A percentile compares a stretch with the other conserved stretches of the same genome.
phyloP scores from a whole-genome alignment of 1,140 invertebrate species.

The Diachasma alloeum region DNA sequence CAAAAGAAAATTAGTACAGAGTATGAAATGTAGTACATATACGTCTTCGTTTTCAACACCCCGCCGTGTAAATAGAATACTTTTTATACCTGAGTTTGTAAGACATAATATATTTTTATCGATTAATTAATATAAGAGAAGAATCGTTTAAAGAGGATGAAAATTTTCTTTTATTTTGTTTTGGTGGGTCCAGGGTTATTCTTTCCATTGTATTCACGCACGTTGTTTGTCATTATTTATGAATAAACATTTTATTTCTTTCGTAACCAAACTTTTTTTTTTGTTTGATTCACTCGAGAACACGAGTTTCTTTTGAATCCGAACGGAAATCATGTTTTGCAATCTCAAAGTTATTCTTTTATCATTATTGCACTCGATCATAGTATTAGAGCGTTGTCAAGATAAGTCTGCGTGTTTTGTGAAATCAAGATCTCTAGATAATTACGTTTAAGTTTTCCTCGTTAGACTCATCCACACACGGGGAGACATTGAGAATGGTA shows the following conservation, averaged over 20 bases:
- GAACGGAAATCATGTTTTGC: not conserved
- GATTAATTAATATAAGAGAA: not conserved
- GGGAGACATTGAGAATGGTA: slow-evolving; percentile 61
- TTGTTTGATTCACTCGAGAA: not conserved
- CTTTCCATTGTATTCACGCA: slow-evolving; percentile 40
- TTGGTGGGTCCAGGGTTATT: slow-evolving; percentile 39
- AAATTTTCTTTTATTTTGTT: slow-evolving; percentile 33
- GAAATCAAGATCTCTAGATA: slow-evolving; percentile 6
- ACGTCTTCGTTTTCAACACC: slow-evolving; percentile 6
- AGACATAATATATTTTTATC: slow-evolving; percentile 38
- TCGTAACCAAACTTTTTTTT: not conserved
- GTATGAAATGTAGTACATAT: slow-evolving; percentile 1
- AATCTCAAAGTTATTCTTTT: not conserved
- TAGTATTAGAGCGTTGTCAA: not conserved
- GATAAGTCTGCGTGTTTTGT: not conserved
- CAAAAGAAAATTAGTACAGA: not conserved
- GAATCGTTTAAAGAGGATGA: slow-evolving; percentile 3
- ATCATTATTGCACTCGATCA: not conserved
- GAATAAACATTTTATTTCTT: slow-evolving; percentile 41
- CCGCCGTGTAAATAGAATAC: slow-evolving; percentile 35
- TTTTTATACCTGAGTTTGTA: slow-evolving; percentile 42
- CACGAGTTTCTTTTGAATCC: not conserved
- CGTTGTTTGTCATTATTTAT: slow-evolving; percentile 44
- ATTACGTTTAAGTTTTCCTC: slow-evolving; percentile 32
- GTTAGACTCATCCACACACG: slow-evolving; percentile 55